Conservation (phyloP, 2,888 invertebrate genomes). For the Blomia tropicalis region DNA sequence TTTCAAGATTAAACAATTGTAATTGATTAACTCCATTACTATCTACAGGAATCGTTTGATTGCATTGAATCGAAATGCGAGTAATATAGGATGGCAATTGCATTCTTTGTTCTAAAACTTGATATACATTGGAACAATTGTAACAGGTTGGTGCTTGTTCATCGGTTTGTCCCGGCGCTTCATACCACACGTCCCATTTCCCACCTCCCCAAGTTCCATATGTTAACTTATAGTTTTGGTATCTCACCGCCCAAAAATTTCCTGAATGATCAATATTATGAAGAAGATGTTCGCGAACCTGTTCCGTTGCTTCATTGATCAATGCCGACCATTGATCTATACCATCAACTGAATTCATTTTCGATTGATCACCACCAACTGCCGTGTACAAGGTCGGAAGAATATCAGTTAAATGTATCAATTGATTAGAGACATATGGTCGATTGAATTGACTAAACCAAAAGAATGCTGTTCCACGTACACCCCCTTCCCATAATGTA, state of each 20-base stretch:
- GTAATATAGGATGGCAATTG: neutral
- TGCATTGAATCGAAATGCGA: neutral
- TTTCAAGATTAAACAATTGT: constrained; percentile 35
- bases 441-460: constrained; percentile 51
- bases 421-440: constrained; percentile 47
- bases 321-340: constrained; percentile 56
- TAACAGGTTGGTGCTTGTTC: neutral
- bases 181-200: constrained; percentile 52
- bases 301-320: constrained; percentile 40
- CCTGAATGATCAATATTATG: constrained; percentile 62
- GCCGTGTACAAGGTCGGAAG: constrained; percentile 62
- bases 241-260: constrained; percentile 52
- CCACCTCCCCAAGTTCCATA: constrained; percentile 58
- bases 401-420: constrained; percentile 73
- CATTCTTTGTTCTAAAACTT: neutral
- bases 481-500: constrained; percentile 83
- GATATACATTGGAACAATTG: neutral
- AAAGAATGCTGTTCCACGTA: constrained; percentile 58
- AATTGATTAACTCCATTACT: constrained; percentile 28
- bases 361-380: constrained; percentile 36
- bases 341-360: constrained; percentile 39
- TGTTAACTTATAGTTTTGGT: constrained; percentile 58
- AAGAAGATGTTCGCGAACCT: constrained; percentile 46
- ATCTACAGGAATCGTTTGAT: neutral
- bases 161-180: constrained; percentile 31